Evolutionary conservation across 2,797 vertebrate species (phyloP).

Genomic region (Tapera naevia): DNA sequence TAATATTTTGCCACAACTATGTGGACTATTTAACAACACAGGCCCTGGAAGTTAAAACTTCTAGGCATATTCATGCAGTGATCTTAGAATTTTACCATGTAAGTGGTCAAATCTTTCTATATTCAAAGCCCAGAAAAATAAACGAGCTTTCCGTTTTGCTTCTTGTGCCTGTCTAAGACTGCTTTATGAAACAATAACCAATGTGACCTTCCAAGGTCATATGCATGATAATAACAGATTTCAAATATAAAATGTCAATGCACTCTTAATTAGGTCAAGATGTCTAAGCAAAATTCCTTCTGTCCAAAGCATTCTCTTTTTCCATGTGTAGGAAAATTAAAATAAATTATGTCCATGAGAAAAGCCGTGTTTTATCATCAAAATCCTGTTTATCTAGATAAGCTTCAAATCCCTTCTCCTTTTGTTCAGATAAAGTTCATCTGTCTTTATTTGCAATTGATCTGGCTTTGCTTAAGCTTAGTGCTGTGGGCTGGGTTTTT

Average conservation of each 20-base stretch:
- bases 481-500: not conserved
- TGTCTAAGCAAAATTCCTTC: constrained; percentile 51
- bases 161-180: not conserved
- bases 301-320: not conserved
- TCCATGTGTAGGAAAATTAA: constrained; percentile 46
- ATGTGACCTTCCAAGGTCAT: constrained; percentile 38
- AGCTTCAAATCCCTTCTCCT: constrained; percentile 5
- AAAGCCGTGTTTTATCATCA: constrained; percentile 25
- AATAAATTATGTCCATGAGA: constrained; percentile 51
- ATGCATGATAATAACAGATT: constrained; percentile 26
- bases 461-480: constrained; percentile 8
- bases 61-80: not conserved
- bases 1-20: constrained; percentile 37
- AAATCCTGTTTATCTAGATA: constrained; percentile 56
- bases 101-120: not conserved
- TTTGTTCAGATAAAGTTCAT: constrained; percentile 34
- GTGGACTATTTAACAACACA: constrained; percentile 6
- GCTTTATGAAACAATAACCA: constrained; percentile 53
- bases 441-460: constrained; percentile 35
- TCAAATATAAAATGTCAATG: constrained; percentile 53
- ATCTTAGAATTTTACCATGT: not conserved
- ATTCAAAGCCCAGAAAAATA: constrained; percentile 24
- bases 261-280: constrained; percentile 58
- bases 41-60: not conserved
- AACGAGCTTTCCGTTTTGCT: not conserved